Conservation (phyloP, 1,140 invertebrate genomes). For the Euschistus heros region DNA sequence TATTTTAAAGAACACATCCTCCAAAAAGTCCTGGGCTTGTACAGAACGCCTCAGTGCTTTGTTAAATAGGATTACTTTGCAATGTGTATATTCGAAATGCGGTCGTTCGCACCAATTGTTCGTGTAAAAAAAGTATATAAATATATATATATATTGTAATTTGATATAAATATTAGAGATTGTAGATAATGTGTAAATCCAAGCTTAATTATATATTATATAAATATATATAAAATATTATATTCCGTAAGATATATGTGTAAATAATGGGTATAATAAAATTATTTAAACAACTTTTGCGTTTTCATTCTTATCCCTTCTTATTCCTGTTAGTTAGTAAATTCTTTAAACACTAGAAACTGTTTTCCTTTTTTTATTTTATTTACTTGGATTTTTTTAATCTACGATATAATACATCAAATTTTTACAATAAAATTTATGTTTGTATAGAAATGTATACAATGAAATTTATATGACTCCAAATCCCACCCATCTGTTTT, state of each 20-base stretch:
- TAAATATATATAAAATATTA: constrained; percentile 19
- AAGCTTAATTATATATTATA: constrained; percentile 7
- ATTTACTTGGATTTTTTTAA: too few relatives aligned
- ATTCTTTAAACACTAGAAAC: too few relatives aligned
- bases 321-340: too few relatives aligned
- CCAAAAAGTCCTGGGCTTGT: too few relatives aligned
- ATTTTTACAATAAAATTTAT: too few relatives aligned
- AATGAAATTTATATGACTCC: too few relatives aligned
- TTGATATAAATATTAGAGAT: constrained; percentile 11
- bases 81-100: constrained; percentile 3
- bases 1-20: too few relatives aligned
- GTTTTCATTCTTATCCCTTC: too few relatives aligned
- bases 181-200: constrained; percentile 24
- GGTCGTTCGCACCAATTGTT: not conserved
- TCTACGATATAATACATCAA: too few relatives aligned
- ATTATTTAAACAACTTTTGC: constrained; percentile 9
- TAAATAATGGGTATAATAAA: constrained; percentile 16
- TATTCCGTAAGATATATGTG: constrained; percentile 8
- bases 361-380: too few relatives aligned
- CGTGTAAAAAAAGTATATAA: constrained; percentile 8
- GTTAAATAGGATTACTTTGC: not conserved
- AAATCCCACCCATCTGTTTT: too few relatives aligned
- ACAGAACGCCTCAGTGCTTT: not conserved
- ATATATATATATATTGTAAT: constrained; percentile 6
- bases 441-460: too few relatives aligned